Evolutionary conservation across 2,888 invertebrate species (phyloP), one percentile per base, ranked within the genome.

Genomic region (Hydraecia micacea): DNA sequence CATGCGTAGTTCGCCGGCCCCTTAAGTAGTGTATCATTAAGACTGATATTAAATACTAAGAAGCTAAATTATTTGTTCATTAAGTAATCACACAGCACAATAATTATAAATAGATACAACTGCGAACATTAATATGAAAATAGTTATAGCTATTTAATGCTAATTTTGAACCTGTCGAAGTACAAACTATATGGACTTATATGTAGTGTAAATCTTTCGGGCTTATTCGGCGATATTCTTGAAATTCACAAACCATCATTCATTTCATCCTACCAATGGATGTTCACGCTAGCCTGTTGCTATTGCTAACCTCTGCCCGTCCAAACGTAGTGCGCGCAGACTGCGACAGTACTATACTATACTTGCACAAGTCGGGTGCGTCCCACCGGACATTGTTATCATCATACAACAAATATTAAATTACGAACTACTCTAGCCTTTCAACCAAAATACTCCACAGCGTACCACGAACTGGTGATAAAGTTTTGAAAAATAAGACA

Each of bases 11-110:
- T n/a, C n/a, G n/a, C n/a, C n/a, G n/a, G n/a, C n/a, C n/a, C n/a
- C n/a, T n/a, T n/a, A 84, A 69, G 71, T 72, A 65, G 28, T 71
- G 36, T 70, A 63, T 63, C 15, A 55, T 66, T 69, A 81, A 67
- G 18, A 77, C 60, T 76, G 63, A 60, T 73, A 76, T 76, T 65
- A 65, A 74, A 80, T 66, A 66, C 66, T 67, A 83, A 70, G n/a
- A 72, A 77, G 65, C 68, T 86, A 79, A 69, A 32, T 74, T 68
- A 68, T 88, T 84, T 88, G 73, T 80, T 86, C 81, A 81, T 39
- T 72, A 68, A 74, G 28, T 81, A 63, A 77, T 79, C 73, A 77
- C 65, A 65, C 58, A 75, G 71, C 66, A 28, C n/a, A 67, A 81
- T 15, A 67, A 81, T 15, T 68, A 63, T 58, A 73, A 62, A 74